Base-by-base conservation (phyloP, 2,888 invertebrate genomes). In the Athripsodes cinereus region DNA sequence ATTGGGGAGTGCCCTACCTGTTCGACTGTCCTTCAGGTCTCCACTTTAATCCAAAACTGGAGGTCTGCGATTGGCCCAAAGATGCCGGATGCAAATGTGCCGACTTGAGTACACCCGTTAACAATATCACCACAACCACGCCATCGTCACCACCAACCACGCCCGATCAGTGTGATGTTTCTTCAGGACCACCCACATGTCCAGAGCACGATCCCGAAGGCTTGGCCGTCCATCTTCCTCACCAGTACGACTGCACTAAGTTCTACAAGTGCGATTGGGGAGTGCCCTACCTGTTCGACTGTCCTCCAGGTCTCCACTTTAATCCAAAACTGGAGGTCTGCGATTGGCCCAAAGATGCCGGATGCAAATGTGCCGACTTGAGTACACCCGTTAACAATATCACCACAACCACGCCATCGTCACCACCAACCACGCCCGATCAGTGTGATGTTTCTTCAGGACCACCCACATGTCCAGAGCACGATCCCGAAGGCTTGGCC, bases 1-100 rank as follows among this genome's bases (percentile, higher is more conserved):
- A 62, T 16, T 50, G 59, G 53, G 67, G 68, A 13, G 59, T 62
- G 6, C 57, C 66, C 1, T 64, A 65, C 35, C 21, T 62, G 13
- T 63, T 64, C 26, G 54, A 61, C 16, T 67, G 67, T 57, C 65
- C 66, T n/a, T 50, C 19, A 16, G 62, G 58, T 13, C 57, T 66
- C 11, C 64, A 66, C 49, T 67, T 66, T 50, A 65, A 66, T 56
- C 61, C 64, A 1, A 22, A 18, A 8, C 21, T 64, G 52, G 63
- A 65, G 47, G 64, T 65, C 16, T 67, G 67, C 34, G 67, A 67
- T 56, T 67, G 52, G 47, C 65, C 65, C 5, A 50, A 55, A 18
- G 52, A 62, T 46, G 67, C 67, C 20, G 66, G 66, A 6, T 62
- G 60, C 26, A 52, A 47, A 26, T 51, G 31, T 16, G 40, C 40